phyloP scores from a whole-genome alignment of 2,888 invertebrate species.

The Ischnura elegans region DNA sequence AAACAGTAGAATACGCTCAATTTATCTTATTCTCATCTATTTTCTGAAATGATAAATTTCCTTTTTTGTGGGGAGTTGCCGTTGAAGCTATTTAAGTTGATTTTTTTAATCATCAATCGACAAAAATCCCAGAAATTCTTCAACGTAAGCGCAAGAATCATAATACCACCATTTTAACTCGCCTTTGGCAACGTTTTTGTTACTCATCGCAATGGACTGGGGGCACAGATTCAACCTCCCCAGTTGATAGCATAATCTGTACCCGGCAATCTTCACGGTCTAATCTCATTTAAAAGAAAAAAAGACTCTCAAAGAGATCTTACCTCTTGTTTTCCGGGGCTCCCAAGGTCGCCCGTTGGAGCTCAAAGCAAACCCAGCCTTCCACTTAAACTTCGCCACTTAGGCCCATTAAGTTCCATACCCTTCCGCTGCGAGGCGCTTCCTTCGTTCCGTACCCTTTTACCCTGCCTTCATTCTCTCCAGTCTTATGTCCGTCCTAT shows the following conservation, averaged over 20 bases:
- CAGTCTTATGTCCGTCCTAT: not conserved
- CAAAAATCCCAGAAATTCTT: no score
- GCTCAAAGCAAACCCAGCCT: not conserved
- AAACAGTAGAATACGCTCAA: no score
- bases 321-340: not conserved
- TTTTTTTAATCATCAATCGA: no score
- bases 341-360: not conserved
- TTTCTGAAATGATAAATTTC: no score
- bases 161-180: no score
- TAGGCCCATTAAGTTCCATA: not conserved
- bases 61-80: no score
- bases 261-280: not conserved
- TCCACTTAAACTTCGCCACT: not conserved
- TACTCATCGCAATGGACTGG: not conserved
- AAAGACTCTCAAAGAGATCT: not conserved
- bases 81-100: no score
- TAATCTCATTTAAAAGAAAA: not conserved
- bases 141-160: no score
- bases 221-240: not conserved
- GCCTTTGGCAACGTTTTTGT: no score
- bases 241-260: not conserved
- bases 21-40: no score
- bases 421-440: not conserved
- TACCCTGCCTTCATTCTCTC: not conserved
- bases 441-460: not conserved